Evolutionary conservation across 2,888 invertebrate genomes (phyloP).

Genomic region (Patella ulyssiponensis): DNA sequence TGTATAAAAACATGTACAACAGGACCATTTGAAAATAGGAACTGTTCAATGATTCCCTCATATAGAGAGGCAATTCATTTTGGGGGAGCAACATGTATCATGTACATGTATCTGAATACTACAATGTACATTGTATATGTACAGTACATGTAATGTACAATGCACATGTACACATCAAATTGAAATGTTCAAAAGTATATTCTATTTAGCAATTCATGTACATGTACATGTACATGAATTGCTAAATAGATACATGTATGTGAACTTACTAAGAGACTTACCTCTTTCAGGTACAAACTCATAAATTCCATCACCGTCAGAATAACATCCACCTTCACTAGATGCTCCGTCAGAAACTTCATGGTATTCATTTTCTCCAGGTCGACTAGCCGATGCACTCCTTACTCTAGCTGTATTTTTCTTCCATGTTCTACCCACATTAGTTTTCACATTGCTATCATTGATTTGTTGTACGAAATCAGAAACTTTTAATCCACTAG

Average conservation of each 20-base stretch:
- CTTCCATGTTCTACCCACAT: conserved; percentile 29
- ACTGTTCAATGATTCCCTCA: too few relatives aligned
- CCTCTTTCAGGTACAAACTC: conserved; percentile 37
- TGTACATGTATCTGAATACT: too few relatives aligned
- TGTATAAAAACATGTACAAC: too few relatives aligned
- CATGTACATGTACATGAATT: not conserved
- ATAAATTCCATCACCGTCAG: conserved; percentile 32
- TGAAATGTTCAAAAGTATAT: not conserved
- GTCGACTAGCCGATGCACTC: conserved; percentile 27
- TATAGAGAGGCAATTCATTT: too few relatives aligned
- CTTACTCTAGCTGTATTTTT: conserved; percentile 30
- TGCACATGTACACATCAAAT: too few relatives aligned
- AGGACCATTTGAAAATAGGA: too few relatives aligned
- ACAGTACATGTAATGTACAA: too few relatives aligned
- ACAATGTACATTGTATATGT: too few relatives aligned
- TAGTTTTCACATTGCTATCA: conserved; percentile 25
- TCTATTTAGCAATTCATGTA: not conserved
- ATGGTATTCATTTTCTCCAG: conserved; percentile 40
- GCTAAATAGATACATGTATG: not conserved
- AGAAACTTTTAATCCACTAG: conserved; percentile 43
- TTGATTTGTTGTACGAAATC: conserved; percentile 47
- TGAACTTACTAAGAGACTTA: conserved; percentile 5
- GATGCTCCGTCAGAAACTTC: conserved; percentile 38
- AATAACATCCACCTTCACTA: conserved; percentile 13
- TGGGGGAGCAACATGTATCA: too few relatives aligned